Conservation (phyloP, 2,797 vertebrate species). For the Neosilurus hyrtlii region DNA sequence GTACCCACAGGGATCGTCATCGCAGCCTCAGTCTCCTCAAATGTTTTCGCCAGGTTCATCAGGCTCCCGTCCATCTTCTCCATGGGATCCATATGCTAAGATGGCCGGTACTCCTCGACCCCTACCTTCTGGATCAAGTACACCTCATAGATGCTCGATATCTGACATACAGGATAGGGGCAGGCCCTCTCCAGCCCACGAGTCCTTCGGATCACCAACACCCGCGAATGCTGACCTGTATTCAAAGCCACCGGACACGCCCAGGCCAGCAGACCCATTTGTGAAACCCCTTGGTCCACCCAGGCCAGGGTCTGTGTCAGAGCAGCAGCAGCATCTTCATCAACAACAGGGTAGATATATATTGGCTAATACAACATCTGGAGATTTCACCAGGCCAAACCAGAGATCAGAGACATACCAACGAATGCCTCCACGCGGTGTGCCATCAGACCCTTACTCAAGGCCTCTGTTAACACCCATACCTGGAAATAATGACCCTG, state of each 20-base stretch:
- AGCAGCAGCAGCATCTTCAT: slow-evolving; percentile 65
- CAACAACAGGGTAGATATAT: slow-evolving; percentile 69
- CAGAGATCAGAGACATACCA: slow-evolving; percentile 73
- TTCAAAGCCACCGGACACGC: slow-evolving; percentile 79
- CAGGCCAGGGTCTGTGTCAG: slow-evolving; percentile 47
- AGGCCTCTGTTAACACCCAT: slow-evolving; percentile 71
- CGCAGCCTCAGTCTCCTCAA: slow-evolving; percentile 74
- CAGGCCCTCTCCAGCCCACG: slow-evolving; percentile 80
- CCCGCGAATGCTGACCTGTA: slow-evolving; percentile 73
- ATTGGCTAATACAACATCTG: slow-evolving; percentile 65
- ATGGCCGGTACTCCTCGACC: slow-evolving; percentile 87
- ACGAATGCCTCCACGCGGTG: slow-evolving; percentile 60
- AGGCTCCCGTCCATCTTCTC: slow-evolving; percentile 83
- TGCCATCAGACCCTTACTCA: slow-evolving; percentile 69
- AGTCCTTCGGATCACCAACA: slow-evolving; percentile 77
- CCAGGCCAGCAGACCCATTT: slow-evolving; percentile 73
- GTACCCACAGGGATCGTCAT: slow-evolving; percentile 49
- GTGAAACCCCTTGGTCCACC: slow-evolving; percentile 68
- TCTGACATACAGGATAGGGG: slow-evolving; percentile 62
- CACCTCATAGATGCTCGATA: slow-evolving; percentile 70
- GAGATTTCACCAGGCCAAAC: slow-evolving; percentile 66
- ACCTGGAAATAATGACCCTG: slow-evolving; percentile 69
- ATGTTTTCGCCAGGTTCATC: slow-evolving; percentile 77
- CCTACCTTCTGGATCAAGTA: slow-evolving; percentile 67
- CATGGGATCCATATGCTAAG: slow-evolving; percentile 88